These are phyloP conservation scores for Hyalella azteca DNA, from an alignment of 2,888 invertebrate species.

Conservation along the genomic window DNA sequence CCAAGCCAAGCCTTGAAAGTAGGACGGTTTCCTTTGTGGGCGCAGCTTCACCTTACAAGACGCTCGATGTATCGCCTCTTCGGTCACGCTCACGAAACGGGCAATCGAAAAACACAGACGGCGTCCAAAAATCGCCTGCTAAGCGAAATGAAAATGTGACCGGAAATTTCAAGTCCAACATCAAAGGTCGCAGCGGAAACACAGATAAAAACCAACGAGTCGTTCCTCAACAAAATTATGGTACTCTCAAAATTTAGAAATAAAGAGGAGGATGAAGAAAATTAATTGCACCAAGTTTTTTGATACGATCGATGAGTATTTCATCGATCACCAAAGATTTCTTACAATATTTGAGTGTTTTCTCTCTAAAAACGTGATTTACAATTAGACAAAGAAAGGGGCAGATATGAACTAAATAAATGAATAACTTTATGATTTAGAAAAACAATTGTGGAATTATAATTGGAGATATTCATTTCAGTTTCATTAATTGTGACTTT, in stretches of 20 bases:
- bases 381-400: too few relatives aligned
- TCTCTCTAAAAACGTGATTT: too few relatives aligned
- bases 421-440: too few relatives aligned
- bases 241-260: neutral
- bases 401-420: too few relatives aligned
- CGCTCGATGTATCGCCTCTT: neutral
- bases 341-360: too few relatives aligned
- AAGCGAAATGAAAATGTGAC: neutral
- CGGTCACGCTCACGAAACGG: neutral
- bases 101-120: neutral
- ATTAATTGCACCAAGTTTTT: too few relatives aligned
- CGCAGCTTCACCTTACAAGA: neutral
- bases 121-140: neutral
- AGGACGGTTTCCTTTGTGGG: neutral
- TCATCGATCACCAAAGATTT: too few relatives aligned
- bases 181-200: slow-evolving; percentile 11
- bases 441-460: too few relatives aligned
- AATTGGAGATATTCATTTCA: too few relatives aligned
- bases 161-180: neutral
- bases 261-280: too few relatives aligned
- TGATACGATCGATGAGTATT: too few relatives aligned
- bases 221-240: neutral
- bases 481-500: too few relatives aligned
- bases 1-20: neutral
- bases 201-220: neutral